Conservation (phyloP, 2,888 invertebrate species). For the Eremobia ochroleuca region DNA sequence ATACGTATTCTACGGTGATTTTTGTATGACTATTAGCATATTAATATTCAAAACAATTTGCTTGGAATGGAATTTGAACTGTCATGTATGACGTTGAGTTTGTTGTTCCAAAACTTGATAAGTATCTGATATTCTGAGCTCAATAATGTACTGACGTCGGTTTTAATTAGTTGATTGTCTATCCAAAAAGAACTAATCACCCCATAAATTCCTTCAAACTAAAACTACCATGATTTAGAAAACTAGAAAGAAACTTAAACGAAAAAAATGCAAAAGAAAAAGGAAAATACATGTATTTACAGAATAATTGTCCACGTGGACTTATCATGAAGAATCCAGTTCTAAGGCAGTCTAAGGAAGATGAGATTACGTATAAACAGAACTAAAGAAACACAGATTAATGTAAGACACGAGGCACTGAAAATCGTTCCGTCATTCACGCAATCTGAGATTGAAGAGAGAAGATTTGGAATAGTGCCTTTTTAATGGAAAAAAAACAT, state of each 20-base stretch:
- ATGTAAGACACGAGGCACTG: background rate
- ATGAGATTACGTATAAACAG: constrained; percentile 12
- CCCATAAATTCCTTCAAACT: background rate
- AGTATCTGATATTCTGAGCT: no score
- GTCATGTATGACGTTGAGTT: no score
- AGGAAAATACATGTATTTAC: background rate
- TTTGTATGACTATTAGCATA: no score
- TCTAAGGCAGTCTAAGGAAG: background rate
- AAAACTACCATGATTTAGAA: background rate
- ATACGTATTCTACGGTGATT: no score
- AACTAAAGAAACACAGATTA: background rate
- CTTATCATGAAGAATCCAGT: background rate
- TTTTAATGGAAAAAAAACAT: background rate
- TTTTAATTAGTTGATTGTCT: background rate
- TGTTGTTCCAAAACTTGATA: no score
- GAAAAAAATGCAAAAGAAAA: background rate
- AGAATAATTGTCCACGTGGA: background rate
- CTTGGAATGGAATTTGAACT: no score
- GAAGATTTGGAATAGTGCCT: background rate
- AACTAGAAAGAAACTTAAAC: background rate
- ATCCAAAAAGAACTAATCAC: background rate
- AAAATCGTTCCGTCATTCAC: background rate
- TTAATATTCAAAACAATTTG: no score
- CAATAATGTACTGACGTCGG: background rate
- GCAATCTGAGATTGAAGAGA: no score